Percentiles rank a stretch among this genome's conserved stretches.
Evolutionary conservation across 2,888 invertebrate species (phyloP).

Genomic region (Lymantria monacha): DNA sequence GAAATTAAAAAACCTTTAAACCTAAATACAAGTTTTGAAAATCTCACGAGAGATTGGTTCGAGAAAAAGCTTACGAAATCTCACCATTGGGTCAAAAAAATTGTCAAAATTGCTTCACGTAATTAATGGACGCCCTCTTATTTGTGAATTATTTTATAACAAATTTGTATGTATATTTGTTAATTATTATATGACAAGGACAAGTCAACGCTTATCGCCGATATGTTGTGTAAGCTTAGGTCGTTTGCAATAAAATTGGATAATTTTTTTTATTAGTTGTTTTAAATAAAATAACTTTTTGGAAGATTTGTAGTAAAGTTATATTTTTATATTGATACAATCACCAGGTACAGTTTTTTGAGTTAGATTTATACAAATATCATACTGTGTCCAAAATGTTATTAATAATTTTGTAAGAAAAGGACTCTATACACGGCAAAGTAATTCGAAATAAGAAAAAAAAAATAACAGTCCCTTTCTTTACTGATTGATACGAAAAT

Average conservation of each 20-base stretch:
- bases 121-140: no score
- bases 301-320: conserved; percentile 81
- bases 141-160: conserved; percentile 31
- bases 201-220: conserved; percentile 38
- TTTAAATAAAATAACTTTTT: conserved; percentile 56
- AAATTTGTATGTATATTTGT: conserved; percentile 47
- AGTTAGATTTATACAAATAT: conserved; percentile 73
- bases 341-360: conserved; percentile 80
- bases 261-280: conserved; percentile 22
- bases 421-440: conserved; percentile 54
- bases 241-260: conserved; percentile 69
- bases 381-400: conserved; percentile 57
- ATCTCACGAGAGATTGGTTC: no score
- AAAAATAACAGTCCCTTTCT: conserved; percentile 51
- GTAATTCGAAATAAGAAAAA: conserved; percentile 50
- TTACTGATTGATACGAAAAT: conserved; percentile 48
- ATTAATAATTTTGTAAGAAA: conserved; percentile 54
- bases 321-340: conserved; percentile 79
- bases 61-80: no score
- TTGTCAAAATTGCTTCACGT: no score
- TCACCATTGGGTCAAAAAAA: no score
- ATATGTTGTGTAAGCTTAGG: conserved; percentile 57
- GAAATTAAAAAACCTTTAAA: no score
- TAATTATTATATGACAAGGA: conserved; percentile 31
- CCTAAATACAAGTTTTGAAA: no score